Evolutionary conservation across 2,888 invertebrate genomes (phyloP), one percentile per base, ranked within the genome.

Genomic region (Pristionchus fissidentatus): DNA sequence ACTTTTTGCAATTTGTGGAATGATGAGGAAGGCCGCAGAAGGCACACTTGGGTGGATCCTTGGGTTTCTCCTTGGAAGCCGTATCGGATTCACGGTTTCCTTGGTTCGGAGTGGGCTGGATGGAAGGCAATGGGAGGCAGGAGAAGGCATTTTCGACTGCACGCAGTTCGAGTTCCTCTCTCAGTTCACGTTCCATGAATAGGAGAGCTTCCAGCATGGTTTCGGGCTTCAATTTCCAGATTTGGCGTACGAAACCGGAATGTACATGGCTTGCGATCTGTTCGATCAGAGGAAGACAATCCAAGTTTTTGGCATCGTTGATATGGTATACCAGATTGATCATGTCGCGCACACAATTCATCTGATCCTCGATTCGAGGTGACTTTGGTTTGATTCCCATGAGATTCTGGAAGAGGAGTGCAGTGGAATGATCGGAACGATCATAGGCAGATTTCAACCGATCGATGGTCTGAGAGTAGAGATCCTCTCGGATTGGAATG

Each of bases 391-490:
- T 7, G 15, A 70, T 1, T 4, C 41, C 22, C 41, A 70, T 38
- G 3, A 70, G 70, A n/a, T 22, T 70, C 41, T 70, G 70, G 70
- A 29, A 41, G 41, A 70, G 70, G n/a, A 70, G 15, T 8, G 70
- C 38, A n/a, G 38, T 38, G 41, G 41, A 15, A 22, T 41, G 70
- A 10, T 70, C 32, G 70, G 70, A 70, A n/a, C 70, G 70, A 70
- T 70, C 70, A 41, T 70, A 70, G n/a, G 38, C 41, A 15, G 32
- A 26, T 29, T 66, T 66, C 66, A 66, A 38, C 32, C 66, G 66
- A 32, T 66, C 66, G 35, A 66, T 1, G 35, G 35, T 35, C 7
- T 32, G 35, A 29, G 10, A 3, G 62, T 62, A 35, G 29, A 35
- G 29, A 62, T 62, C 38, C n/a, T n/a, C n/a, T n/a, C n/a, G n/a